Evolutionary conservation across 2,888 invertebrate genomes (phyloP).

Genomic region (Netelia inedita): DNA sequence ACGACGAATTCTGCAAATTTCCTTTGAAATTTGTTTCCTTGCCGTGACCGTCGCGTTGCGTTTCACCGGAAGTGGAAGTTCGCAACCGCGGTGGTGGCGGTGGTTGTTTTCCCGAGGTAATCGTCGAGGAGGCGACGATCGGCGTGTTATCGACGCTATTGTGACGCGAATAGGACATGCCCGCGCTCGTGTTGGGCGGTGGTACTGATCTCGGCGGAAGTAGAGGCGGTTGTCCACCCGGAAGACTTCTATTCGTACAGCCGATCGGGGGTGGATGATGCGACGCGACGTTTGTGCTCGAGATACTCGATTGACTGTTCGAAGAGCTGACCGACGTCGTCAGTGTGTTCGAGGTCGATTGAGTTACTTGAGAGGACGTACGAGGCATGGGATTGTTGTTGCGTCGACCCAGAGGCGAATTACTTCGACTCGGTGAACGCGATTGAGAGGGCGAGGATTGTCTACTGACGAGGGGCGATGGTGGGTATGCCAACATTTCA

Average conservation of each 20-base stretch:
- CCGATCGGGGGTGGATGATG: constrained; percentile 76
- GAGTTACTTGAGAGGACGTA: constrained; percentile 83
- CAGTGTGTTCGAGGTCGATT: constrained; percentile 77
- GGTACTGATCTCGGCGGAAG: constrained; percentile 78
- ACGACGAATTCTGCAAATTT: constrained; percentile 82
- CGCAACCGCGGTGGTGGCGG: constrained; percentile 81
- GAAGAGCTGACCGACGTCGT: constrained; percentile 79
- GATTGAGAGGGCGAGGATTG: constrained; percentile 93
- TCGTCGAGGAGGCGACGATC: constrained; percentile 57
- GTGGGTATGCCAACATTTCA: constrained; percentile 85
- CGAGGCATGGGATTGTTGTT: constrained; percentile 84
- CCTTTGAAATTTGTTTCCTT: constrained; percentile 83
- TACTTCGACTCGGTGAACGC: constrained; percentile 83
- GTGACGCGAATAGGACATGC: constrained; percentile 76
- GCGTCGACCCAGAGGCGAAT: constrained; percentile 82
- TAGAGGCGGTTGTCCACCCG: constrained; percentile 75
- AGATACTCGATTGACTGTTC: constrained; percentile 81
- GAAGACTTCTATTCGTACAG: constrained; percentile 75
- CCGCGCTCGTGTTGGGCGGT: constrained; percentile 76
- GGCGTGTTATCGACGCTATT: constrained; percentile 77
- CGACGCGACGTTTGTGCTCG: constrained; percentile 78
- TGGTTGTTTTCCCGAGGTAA: constrained; percentile 76
- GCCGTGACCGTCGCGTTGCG: constrained; percentile 81
- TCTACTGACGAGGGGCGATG: constrained; percentile 91
- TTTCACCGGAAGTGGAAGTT: constrained; percentile 79